Evolutionary conservation across 2,888 invertebrate genomes (phyloP), one percentile per base, ranked within the genome.

Genomic region (Subacronicta megacephala): DNA sequence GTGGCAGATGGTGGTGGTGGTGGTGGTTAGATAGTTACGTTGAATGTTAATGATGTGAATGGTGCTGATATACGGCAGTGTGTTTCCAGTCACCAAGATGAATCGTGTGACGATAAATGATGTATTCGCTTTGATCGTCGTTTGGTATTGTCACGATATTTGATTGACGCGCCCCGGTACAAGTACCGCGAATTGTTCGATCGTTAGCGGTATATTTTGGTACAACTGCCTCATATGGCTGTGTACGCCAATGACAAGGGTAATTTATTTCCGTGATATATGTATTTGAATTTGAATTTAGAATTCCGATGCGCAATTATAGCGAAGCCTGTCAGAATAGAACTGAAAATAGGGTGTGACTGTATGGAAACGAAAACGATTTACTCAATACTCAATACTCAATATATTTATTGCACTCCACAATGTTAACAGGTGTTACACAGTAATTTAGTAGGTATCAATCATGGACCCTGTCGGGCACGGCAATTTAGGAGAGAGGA

Each of bases 71-170:
- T 51, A 41, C 17, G 13, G 31, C 53, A 45, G 55, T 79, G 62
- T 77, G 76, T 77, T 82, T 75, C 26, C 63, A 62, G 37, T 59
- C 45, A 54, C 49, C 42, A 75, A 81, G 75, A 79, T 73, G 77
- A 75, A 73, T 77, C 62, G 67, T 61, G 64, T 75, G 80, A 77
- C 77, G 76, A 80, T 80, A 80, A 83, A 82, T 81, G 78, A 84
- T 79, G 74, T 81, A 79, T 83, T 76, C 79, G 66, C 76, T 78
- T 75, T 76, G 79, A 80, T 64, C 75, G 72, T 70, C 78, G 72
- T 74, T 77, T 75, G 75, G 78, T 74, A 83, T 84, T 84, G 86
- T 85, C 82, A 66, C 74, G 70, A 62, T 67, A 61, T 80, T 77
- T 83, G 83, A 85, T 80, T 82, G 85, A 85, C 83, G 67, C 76